A percentile compares a stretch with the other conserved stretches of the same genome.
phyloP scores from a whole-genome alignment of 2,797 vertebrate species.

The Sebastes nivosus region DNA sequence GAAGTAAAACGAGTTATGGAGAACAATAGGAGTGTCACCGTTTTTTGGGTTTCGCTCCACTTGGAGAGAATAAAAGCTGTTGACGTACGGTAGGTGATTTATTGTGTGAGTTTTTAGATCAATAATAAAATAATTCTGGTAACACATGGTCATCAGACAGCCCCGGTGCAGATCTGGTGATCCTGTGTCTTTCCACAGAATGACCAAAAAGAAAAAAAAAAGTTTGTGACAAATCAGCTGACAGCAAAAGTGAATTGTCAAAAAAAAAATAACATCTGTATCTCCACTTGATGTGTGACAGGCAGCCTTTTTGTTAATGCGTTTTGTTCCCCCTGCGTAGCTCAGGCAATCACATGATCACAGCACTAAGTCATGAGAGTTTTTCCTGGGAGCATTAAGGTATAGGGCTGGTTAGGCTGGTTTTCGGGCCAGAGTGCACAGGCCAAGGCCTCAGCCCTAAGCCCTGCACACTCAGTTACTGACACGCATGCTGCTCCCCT shows the following conservation, averaged over 20 bases:
- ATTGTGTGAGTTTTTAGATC: not conserved
- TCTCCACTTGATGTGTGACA: constrained; percentile 31
- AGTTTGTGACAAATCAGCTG: constrained; percentile 23
- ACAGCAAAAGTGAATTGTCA: constrained; percentile 21
- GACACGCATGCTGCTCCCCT: constrained; percentile 54
- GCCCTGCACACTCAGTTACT: constrained; percentile 53
- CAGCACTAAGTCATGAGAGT: constrained; percentile 63
- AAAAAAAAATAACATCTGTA: constrained; percentile 35
- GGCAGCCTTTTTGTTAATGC: constrained; percentile 23
- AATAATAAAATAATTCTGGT: not conserved
- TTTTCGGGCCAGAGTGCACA: constrained; percentile 74
- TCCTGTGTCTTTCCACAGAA: not conserved
- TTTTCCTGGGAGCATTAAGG: constrained; percentile 49
- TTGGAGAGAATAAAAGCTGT: not conserved
- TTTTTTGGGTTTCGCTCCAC: not conserved
- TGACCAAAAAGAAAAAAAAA: not conserved
- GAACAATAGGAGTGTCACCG: not conserved
- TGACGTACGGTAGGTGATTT: not conserved
- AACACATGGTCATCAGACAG: not conserved
- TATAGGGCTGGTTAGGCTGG: constrained; percentile 66
- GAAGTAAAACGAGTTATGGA: not conserved
- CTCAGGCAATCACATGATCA: constrained; percentile 58
- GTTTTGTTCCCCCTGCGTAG: not conserved
- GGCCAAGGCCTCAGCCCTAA: constrained; percentile 65
- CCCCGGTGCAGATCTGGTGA: not conserved